Evolutionary conservation across 2,113 vertebrate genomes (phyloP).

Genomic region (Pseudorasbora parva): DNA sequence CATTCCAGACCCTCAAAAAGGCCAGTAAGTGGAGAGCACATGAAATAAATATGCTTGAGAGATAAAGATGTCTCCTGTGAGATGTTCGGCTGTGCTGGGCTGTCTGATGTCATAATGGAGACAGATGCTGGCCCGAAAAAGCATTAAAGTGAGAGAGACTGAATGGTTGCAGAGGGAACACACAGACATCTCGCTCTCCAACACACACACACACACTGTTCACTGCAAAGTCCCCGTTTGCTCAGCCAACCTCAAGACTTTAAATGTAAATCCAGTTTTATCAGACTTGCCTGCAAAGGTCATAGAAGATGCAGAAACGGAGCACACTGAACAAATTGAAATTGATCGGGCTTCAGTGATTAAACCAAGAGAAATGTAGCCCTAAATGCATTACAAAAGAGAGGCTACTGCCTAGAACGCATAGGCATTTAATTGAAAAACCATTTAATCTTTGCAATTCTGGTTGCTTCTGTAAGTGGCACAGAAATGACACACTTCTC

Average conservation of each 20-base stretch:
- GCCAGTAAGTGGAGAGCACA: neutral
- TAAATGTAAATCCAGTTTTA: slow-evolving; percentile 21
- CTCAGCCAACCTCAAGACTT: neutral
- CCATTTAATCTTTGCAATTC: neutral
- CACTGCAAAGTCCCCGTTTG: neutral
- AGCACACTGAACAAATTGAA: neutral
- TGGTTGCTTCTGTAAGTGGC: neutral
- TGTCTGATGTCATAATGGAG: slow-evolving; percentile 14
- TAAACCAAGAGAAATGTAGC: neutral
- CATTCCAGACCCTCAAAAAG: neutral
- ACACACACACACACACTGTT: neutral
- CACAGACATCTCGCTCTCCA: neutral
- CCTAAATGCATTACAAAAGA: neutral
- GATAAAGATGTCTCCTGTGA: neutral
- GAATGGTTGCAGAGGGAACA: neutral
- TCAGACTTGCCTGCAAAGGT: slow-evolving; percentile 12
- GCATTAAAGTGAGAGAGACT: slow-evolving; percentile 27
- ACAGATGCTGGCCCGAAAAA: slow-evolving; percentile 49
- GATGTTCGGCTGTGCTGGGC: neutral
- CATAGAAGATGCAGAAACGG: neutral
- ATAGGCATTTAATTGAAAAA: neutral
- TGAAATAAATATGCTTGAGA: slow-evolving; percentile 2
- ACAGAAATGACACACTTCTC: neutral
- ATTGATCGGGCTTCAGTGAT: slow-evolving; percentile 2
- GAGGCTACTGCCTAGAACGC: neutral